Evolutionary conservation across 2,888 invertebrate species (phyloP).

Genomic region (Pocota personata): DNA sequence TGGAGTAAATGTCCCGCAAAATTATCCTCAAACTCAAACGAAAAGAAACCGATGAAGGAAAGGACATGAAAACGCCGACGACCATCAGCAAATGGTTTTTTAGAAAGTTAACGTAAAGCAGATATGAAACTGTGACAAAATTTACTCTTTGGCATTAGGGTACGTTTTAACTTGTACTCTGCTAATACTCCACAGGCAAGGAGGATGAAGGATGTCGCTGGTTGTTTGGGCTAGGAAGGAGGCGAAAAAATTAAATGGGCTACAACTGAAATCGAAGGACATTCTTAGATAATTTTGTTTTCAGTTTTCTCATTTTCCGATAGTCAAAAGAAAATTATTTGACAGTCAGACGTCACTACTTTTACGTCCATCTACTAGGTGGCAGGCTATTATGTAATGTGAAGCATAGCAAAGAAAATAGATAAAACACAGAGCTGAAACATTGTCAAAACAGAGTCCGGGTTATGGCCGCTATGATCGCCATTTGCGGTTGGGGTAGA

Average conservation of each 20-base stretch:
- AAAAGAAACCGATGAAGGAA: conserved; percentile 42
- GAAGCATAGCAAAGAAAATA: background rate
- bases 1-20: conserved; percentile 70
- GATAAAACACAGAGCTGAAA: conserved; percentile 12
- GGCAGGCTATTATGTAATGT: background rate
- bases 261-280: conserved; percentile 17
- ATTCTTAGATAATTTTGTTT: conserved; percentile 35
- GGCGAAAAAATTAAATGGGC: background rate
- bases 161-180: conserved; percentile 6
- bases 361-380: background rate
- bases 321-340: background rate
- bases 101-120: conserved; percentile 43
- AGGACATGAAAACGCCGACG: conserved; percentile 29
- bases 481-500: conserved; percentile 35
- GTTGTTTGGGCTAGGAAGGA: background rate
- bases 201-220: conserved; percentile 28
- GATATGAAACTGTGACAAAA: conserved; percentile 25
- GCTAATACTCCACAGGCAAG: background rate
- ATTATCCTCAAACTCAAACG: conserved; percentile 50
- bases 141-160: conserved; percentile 33
- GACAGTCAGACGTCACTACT: conserved; percentile 35
- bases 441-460: conserved; percentile 11
- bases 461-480: conserved; percentile 35
- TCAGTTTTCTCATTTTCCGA: background rate
- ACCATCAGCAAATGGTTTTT: conserved; percentile 39